Conservation (phyloP, 2,797 vertebrate species). For the Lacerta bilineata region DNA sequence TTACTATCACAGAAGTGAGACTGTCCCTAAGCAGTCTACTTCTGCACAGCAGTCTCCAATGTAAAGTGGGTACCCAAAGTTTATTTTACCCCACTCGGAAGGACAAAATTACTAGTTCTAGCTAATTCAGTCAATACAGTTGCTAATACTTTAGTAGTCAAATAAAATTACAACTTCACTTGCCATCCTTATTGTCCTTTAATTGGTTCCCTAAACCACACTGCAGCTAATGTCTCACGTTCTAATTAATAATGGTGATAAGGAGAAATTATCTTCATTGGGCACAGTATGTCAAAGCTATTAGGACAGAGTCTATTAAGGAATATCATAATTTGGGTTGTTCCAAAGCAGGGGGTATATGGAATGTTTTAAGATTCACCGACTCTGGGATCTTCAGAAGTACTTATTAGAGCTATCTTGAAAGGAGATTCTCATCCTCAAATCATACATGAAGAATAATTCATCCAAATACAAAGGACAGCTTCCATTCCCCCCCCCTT, state of each 20-base stretch:
- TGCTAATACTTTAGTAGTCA: not conserved
- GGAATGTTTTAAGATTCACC: not conserved
- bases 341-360: not conserved
- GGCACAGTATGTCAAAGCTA: constrained; percentile 2
- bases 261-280: constrained; percentile 17
- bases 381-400: not conserved
- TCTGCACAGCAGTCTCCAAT: not conserved
- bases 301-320: constrained; percentile 13
- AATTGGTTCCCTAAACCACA: constrained; percentile 7
- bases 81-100: not conserved
- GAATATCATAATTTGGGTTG: constrained; percentile 14
- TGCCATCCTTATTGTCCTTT: constrained; percentile 22
- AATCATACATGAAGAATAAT: constrained; percentile 12
- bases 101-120: not conserved
- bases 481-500: not conserved
- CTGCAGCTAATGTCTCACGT: constrained; percentile 1
- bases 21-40: too few relatives aligned
- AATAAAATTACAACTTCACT: not conserved
- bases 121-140: not conserved
- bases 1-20: too few relatives aligned
- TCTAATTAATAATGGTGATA: constrained; percentile 17
- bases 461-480: constrained; percentile 14
- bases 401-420: constrained; percentile 17
- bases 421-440: constrained; percentile 22
- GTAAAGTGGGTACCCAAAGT: not conserved